Conservation (phyloP, 2,113 vertebrate genomes). For the Tyrannus savana region DNA sequence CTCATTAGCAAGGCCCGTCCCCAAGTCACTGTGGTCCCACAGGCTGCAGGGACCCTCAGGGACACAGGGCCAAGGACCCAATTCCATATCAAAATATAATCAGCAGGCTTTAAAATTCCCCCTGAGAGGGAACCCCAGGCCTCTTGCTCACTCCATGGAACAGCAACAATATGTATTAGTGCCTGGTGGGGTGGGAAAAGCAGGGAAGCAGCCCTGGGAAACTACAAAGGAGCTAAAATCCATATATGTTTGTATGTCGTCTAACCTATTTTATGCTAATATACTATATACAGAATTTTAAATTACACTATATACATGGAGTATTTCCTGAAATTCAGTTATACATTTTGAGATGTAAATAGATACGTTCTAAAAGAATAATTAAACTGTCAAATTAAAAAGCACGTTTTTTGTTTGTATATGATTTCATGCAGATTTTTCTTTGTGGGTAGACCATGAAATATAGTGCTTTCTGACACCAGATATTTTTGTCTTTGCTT, state of each 20-base stretch:
- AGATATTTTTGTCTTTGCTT: background rate
- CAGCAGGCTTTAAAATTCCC: background rate
- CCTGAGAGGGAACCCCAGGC: background rate
- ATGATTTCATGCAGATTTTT: background rate
- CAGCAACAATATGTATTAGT: background rate
- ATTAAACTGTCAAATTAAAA: slow-evolving; percentile 8
- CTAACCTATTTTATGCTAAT: background rate
- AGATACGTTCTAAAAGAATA: background rate
- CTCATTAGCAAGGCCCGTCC: background rate
- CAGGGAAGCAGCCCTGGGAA: background rate
- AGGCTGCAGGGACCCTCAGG: background rate
- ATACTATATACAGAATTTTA: background rate
- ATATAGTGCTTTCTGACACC: background rate
- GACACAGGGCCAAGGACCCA: background rate
- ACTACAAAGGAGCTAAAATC: background rate
- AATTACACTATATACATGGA: background rate
- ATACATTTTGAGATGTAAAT: background rate
- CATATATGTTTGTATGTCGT: background rate
- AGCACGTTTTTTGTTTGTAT: background rate
- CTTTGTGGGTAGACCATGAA: background rate
- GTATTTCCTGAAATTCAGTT: background rate
- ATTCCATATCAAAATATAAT: background rate
- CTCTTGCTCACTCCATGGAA: background rate
- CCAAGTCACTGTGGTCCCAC: background rate
- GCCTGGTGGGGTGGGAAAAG: background rate